These are phyloP conservation scores for Archaeoteleia sp. DNA, from an alignment of 2,888 invertebrate genomes.

Conservation along the genomic window DNA sequence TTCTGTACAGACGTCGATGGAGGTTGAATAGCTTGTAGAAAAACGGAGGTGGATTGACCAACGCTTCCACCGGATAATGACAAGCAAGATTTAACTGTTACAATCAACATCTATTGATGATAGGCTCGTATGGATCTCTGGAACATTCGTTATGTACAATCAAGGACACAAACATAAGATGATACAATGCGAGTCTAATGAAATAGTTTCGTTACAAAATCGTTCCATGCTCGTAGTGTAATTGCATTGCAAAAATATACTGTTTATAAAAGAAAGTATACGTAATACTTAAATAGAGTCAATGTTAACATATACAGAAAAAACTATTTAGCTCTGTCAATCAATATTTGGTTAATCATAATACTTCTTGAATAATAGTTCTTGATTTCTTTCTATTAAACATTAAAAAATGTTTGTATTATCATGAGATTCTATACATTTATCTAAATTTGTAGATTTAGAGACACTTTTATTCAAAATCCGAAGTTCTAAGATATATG, in stretches of 20 bases:
- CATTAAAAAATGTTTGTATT: too few species aligned
- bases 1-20: slow-evolving; percentile 7
- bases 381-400: too few species aligned
- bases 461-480: not conserved
- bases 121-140: slow-evolving; percentile 20
- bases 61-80: slow-evolving; percentile 45
- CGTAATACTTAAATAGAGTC: too few species aligned
- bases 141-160: slow-evolving; percentile 5
- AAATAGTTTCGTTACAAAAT: slow-evolving; percentile 15
- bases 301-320: too few species aligned
- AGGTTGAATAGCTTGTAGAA: slow-evolving; percentile 43
- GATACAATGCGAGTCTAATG: slow-evolving; percentile 9
- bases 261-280: too few species aligned
- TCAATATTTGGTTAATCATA: too few species aligned
- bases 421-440: too few species aligned
- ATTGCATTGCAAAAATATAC: too few species aligned
- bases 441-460: not conserved
- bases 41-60: slow-evolving; percentile 41
- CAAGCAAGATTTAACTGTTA: slow-evolving; percentile 42
- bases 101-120: slow-evolving; percentile 23
- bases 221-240: not conserved
- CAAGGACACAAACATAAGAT: slow-evolving; percentile 28
- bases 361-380: too few species aligned
- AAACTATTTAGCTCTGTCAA: too few species aligned
- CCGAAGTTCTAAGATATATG: not conserved